Conservation (phyloP, 2,113 vertebrate species). For the Cryptotis parvus region DNA sequence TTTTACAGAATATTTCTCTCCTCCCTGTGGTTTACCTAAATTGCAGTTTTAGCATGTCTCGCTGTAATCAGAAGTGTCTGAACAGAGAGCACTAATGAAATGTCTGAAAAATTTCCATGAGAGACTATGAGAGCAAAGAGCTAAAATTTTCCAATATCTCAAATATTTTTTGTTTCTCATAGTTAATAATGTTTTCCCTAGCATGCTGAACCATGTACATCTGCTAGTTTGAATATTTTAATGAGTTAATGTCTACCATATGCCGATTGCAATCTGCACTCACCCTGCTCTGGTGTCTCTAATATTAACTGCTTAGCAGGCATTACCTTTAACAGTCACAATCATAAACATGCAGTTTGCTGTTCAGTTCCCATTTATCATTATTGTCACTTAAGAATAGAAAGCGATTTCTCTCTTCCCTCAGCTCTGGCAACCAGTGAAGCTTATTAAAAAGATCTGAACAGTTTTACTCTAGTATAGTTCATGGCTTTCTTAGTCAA, state of each 20-base stretch:
- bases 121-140: neutral
- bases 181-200: constrained; percentile 57
- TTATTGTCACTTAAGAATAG: constrained; percentile 36
- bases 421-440: constrained; percentile 23
- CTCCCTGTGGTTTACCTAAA: neutral
- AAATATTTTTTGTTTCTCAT: constrained; percentile 32
- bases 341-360: constrained; percentile 45
- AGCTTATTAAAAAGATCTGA: constrained; percentile 15
- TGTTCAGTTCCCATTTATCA: constrained; percentile 25
- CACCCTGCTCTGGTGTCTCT: neutral
- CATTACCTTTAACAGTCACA: constrained; percentile 36
- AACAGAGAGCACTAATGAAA: neutral
- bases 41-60: neutral
- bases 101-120: neutral
- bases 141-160: neutral
- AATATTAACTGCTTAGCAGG: constrained; percentile 53
- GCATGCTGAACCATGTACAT: constrained; percentile 26
- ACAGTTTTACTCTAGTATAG: neutral
- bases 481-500: neutral
- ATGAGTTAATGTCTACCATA: constrained; percentile 69
- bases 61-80: neutral
- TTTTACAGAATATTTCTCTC: neutral
- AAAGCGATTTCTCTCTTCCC: constrained; percentile 19
- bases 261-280: constrained; percentile 46
- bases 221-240: constrained; percentile 66